These are phyloP conservation scores for Drosophila kepulauana DNA, from an alignment of 1,140 invertebrate genomes.

Conservation along the genomic window DNA sequence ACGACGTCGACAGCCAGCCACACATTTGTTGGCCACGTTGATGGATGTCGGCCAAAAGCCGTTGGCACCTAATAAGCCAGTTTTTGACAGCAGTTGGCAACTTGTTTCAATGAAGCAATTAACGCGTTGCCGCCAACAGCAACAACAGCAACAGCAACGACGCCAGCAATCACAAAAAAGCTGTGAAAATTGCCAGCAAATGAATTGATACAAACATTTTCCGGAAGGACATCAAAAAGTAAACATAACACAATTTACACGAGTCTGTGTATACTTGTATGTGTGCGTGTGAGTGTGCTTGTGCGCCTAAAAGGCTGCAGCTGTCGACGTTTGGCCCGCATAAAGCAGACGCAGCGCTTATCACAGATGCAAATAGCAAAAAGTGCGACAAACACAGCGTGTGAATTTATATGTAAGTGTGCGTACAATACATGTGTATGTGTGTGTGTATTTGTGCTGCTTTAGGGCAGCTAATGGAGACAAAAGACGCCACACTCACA, in stretches of 20 bases:
- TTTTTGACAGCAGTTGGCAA: slow-evolving; percentile 62
- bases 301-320: slow-evolving; percentile 67
- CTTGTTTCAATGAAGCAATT: slow-evolving; percentile 83
- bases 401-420: slow-evolving; percentile 21
- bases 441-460: slow-evolving; percentile 23
- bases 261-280: background rate
- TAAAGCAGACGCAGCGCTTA: slow-evolving; percentile 75
- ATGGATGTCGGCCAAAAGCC: slow-evolving; percentile 47
- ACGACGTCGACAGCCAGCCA: background rate
- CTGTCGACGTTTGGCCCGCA: slow-evolving; percentile 74
- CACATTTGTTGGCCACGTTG: slow-evolving; percentile 27
- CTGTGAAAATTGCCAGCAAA: slow-evolving; percentile 56
- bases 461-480: slow-evolving; percentile 56
- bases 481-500: slow-evolving; percentile 61
- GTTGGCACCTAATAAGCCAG: slow-evolving; percentile 75
- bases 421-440: slow-evolving; percentile 8
- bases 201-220: slow-evolving; percentile 77
- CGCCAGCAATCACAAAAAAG: slow-evolving; percentile 27
- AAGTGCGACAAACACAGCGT: slow-evolving; percentile 51
- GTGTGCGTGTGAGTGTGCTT: slow-evolving; percentile 22
- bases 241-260: slow-evolving; percentile 63
- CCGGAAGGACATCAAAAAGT: slow-evolving; percentile 68
- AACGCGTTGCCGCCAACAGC: slow-evolving; percentile 38
- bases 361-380: slow-evolving; percentile 75
- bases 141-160: slow-evolving; percentile 27